phyloP scores from a whole-genome alignment of 2,797 vertebrate genomes.

The Xenops minutus region DNA sequence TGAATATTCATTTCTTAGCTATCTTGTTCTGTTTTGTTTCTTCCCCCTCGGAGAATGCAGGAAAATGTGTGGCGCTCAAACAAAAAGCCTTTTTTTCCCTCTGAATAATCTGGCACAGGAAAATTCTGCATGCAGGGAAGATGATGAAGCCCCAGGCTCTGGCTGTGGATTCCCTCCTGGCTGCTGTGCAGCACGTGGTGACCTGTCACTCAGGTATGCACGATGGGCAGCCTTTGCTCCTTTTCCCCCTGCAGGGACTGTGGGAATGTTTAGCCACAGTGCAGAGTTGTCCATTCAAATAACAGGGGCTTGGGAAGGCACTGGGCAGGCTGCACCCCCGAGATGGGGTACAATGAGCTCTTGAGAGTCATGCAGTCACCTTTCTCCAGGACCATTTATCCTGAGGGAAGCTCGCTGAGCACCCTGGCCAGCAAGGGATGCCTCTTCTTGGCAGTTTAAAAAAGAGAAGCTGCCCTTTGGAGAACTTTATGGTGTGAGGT shows the following conservation, averaged over 20 bases:
- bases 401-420: background rate
- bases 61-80: background rate
- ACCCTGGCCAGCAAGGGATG: background rate
- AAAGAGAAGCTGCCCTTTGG: background rate
- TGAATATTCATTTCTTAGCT: constrained; percentile 16
- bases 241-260: background rate
- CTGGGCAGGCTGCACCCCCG: background rate
- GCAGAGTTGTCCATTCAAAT: constrained; percentile 9
- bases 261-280: background rate
- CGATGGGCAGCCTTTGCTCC: background rate
- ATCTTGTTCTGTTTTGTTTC: background rate
- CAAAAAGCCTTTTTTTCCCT: background rate
- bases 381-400: background rate
- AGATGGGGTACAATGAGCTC: background rate
- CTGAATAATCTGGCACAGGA: background rate
- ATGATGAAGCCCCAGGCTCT: background rate
- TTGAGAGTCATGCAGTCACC: background rate
- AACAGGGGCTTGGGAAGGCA: background rate
- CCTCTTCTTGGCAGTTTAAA: background rate
- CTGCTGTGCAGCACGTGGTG: background rate
- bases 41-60: background rate
- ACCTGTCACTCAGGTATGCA: background rate
- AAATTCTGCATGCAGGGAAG: background rate
- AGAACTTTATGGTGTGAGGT: background rate
- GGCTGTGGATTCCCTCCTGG: background rate